A percentile compares a stretch with the other conserved stretches of the same genome.
Conservation (phyloP, 2,113 vertebrate genomes). For the Ploceus nigricollis region DNA sequence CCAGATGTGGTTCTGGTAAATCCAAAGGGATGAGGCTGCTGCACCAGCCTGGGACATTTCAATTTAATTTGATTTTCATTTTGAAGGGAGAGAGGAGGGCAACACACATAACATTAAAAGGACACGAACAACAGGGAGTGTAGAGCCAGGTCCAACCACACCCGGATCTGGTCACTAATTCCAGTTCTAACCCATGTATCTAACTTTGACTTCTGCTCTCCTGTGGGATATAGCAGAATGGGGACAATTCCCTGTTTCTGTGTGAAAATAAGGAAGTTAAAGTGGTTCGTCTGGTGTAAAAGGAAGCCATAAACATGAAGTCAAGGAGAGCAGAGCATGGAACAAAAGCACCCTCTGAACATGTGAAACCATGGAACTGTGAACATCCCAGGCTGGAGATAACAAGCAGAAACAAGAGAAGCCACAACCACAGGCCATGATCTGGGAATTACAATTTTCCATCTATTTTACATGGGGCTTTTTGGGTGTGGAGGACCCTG, state of each 20-base stretch:
- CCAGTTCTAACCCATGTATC: fast-evolving
- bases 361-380: fast-evolving
- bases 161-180: fast-evolving
- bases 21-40: not conserved
- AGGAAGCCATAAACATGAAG: fast-evolving
- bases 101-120: fast-evolving
- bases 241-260: not conserved
- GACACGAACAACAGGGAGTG: fast-evolving
- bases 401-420: not conserved
- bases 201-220: not conserved
- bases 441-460: not conserved
- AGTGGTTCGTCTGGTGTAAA: not conserved
- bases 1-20: fast-evolving
- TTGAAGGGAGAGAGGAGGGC: not conserved
- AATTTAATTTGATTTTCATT: not conserved
- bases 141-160: not conserved
- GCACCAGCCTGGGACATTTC: not conserved
- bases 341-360: not conserved
- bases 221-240: fast-evolving
- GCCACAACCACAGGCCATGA: too few species aligned
- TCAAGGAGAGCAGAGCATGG: not conserved
- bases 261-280: not conserved
- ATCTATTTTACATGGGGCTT: not conserved
- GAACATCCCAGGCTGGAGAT: not conserved
- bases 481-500: not conserved